phyloP scores from a whole-genome alignment of 2,797 vertebrate genomes.

The Margarornis squamiger region DNA sequence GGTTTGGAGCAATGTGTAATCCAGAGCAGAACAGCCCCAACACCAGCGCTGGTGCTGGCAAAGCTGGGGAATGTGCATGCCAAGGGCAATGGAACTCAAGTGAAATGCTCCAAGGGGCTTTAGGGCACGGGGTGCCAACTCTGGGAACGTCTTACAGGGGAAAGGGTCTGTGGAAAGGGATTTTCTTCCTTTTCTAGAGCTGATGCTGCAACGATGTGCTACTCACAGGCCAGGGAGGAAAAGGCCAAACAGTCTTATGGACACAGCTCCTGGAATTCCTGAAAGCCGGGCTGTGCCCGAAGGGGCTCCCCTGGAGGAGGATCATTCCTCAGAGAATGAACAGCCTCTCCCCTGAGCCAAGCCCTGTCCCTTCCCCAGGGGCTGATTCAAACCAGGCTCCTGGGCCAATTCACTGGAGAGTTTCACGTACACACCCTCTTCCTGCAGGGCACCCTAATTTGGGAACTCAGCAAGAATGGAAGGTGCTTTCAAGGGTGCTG shows the following conservation, averaged over 20 bases:
- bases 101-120: neutral
- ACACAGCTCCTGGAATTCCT: neutral
- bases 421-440: neutral
- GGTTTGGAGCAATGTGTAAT: neutral
- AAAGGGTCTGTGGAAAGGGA: neutral
- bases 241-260: neutral
- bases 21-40: neutral
- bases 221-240: neutral
- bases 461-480: neutral
- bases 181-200: neutral
- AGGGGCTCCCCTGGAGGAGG: neutral
- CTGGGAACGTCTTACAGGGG: neutral
- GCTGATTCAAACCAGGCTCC: neutral
- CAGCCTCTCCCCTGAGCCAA: neutral
- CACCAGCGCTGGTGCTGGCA: neutral
- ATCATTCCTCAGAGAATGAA: neutral
- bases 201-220: neutral
- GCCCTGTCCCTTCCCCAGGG: neutral
- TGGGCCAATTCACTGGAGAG: neutral
- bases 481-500: neutral
- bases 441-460: neutral
- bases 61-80: neutral
- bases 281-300: neutral
- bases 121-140: fast-evolving
- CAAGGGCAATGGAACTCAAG: neutral